Percentiles rank a stretch among this genome's conserved stretches.
Evolutionary conservation across 2,113 vertebrate genomes (phyloP).

Genomic region (Myanophis thanlyinensis): DNA sequence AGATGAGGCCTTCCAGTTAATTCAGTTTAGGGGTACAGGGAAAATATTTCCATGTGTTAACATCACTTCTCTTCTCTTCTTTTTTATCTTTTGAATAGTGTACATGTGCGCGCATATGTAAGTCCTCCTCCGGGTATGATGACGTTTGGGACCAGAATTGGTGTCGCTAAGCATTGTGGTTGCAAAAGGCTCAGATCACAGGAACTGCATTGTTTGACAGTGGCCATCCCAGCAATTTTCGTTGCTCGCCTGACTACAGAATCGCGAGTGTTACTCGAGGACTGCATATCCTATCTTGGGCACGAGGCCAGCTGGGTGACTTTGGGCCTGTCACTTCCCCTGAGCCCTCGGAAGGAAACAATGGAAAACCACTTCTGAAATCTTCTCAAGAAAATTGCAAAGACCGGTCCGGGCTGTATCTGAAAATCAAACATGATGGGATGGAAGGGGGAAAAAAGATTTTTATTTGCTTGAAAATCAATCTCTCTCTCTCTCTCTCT

Average conservation of each 20-base stretch:
- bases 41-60: not conserved
- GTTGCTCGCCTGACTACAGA: not conserved
- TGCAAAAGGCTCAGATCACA: not conserved
- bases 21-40: not conserved
- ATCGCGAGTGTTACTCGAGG: rapidly evolving
- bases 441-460: not conserved
- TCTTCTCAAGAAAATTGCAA: not conserved
- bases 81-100: not conserved
- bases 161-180: not conserved
- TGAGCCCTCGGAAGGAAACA: not conserved
- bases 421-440: not conserved
- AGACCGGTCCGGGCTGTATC: too few species aligned
- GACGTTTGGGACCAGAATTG: not conserved
- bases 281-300: not conserved
- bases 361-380: not conserved
- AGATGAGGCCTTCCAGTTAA: not conserved
- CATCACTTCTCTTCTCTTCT: not conserved
- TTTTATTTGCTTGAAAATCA: not conserved
- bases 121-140: not conserved
- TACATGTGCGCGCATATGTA: not conserved
- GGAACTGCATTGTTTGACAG: not conserved
- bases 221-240: not conserved
- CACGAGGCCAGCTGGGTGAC: not conserved
- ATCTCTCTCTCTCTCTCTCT: not conserved
- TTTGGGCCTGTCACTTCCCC: not conserved